A percentile compares a stretch with the other conserved stretches of the same genome.
These are phyloP conservation scores for Trichonephila clavata DNA, from an alignment of 1,140 invertebrate genomes.

Conservation along the genomic window DNA sequence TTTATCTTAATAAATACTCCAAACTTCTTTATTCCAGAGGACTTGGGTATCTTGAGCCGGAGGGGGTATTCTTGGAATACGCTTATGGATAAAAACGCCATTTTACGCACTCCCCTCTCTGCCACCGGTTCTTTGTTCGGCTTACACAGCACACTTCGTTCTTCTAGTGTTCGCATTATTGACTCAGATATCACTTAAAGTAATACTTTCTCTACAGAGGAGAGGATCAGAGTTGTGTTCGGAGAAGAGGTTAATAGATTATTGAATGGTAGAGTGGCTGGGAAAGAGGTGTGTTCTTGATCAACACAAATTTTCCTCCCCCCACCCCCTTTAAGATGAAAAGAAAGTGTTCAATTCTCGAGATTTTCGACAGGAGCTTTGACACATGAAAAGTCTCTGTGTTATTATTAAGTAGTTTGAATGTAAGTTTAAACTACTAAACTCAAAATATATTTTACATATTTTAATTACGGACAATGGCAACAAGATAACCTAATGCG, in stretches of 20 bases:
- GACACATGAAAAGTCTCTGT: too few relatives aligned
- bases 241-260: background rate
- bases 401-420: too few relatives aligned
- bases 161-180: background rate
- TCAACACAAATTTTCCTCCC: background rate
- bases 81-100: slow-evolving; percentile 10
- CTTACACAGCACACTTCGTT: background rate
- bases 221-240: background rate
- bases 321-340: too few relatives aligned
- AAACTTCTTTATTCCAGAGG: background rate
- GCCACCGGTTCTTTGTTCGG: background rate
- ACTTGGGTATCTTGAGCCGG: background rate
- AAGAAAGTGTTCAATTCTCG: too few relatives aligned
- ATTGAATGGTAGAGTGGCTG: background rate
- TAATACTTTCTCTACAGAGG: background rate
- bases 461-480: too few relatives aligned
- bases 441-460: too few relatives aligned
- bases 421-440: too few relatives aligned
- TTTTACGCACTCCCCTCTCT: background rate
- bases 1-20: slow-evolving; percentile 69
- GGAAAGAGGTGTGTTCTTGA: background rate
- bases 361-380: too few relatives aligned
- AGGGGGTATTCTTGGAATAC: slow-evolving; percentile 15
- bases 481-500: too few relatives aligned
- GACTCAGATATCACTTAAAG: background rate